Conservation (phyloP, 2,797 vertebrate genomes). For the Neoniphon sammara region DNA sequence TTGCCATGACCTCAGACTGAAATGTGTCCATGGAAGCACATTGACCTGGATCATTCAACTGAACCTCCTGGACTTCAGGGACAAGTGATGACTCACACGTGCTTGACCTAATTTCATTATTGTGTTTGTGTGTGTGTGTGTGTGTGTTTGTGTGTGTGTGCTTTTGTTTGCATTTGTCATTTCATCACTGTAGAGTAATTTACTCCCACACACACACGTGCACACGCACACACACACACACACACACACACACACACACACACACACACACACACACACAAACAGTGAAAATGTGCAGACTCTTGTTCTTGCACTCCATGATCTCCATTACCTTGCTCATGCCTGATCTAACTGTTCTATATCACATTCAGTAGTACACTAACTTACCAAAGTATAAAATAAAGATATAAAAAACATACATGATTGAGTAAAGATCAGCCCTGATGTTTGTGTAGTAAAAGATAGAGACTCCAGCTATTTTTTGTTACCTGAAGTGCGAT, state of each 20-base stretch:
- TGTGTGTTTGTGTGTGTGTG: background rate
- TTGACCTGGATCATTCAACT: slow-evolving; percentile 42
- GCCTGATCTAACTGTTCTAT: background rate
- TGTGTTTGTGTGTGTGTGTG: slow-evolving; percentile 17
- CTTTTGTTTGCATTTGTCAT: slow-evolving; percentile 29
- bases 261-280: slow-evolving; percentile 18
- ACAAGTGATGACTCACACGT: slow-evolving; percentile 51
- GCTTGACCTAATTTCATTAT: slow-evolving; percentile 60
- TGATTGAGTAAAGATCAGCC: background rate
- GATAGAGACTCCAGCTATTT: background rate
- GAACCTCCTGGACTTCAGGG: slow-evolving; percentile 44
- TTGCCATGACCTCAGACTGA: slow-evolving; percentile 28
- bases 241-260: background rate
- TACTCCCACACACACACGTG: background rate
- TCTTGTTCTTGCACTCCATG: too few relatives aligned
- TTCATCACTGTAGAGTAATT: slow-evolving; percentile 44
- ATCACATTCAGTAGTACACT: background rate
- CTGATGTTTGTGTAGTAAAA: background rate
- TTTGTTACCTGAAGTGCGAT: too few relatives aligned
- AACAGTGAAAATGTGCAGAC: too few relatives aligned
- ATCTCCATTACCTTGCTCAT: too few relatives aligned
- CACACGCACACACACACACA: slow-evolving; percentile 11
- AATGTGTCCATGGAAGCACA: slow-evolving; percentile 31
- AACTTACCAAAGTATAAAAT: background rate
- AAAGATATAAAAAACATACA: background rate